Percentiles rank a stretch among this genome's conserved stretches.
Conservation (phyloP, 1,140 invertebrate species). For the Achatina immaculata region DNA sequence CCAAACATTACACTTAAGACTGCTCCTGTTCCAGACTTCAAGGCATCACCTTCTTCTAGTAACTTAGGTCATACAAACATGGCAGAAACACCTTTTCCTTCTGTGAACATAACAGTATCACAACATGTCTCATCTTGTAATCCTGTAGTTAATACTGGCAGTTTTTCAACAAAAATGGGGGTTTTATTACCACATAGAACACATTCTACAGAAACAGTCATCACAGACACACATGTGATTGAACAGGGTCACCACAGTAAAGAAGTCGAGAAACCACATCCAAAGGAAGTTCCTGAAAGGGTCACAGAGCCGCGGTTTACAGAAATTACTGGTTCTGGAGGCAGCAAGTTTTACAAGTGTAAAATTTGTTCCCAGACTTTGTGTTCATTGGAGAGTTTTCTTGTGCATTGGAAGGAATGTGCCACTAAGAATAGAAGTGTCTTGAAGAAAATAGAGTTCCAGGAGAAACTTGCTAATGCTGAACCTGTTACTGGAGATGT, state of each 20-base stretch:
- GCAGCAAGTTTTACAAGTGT: constrained; percentile 45
- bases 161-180: neutral
- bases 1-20: neutral
- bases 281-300: neutral
- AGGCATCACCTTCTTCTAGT: neutral
- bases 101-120: neutral
- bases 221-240: neutral
- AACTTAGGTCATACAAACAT: neutral
- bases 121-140: neutral
- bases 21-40: neutral
- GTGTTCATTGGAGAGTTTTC: constrained; percentile 40
- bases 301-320: constrained; percentile 23
- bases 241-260: neutral
- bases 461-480: neutral
- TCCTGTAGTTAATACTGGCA: neutral
- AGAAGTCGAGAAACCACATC: neutral
- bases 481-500: constrained; percentile 9
- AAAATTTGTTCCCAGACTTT: constrained; percentile 42
- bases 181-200: neutral
- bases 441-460: neutral
- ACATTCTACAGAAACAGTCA: neutral
- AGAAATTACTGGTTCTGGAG: constrained; percentile 43
- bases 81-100: neutral
- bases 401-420: constrained; percentile 42
- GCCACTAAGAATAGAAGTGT: constrained; percentile 29